Evolutionary conservation across 2,113 vertebrate genomes (phyloP), one percentile per base, ranked within the genome.

Genomic region (Aptenodytes forsteri): DNA sequence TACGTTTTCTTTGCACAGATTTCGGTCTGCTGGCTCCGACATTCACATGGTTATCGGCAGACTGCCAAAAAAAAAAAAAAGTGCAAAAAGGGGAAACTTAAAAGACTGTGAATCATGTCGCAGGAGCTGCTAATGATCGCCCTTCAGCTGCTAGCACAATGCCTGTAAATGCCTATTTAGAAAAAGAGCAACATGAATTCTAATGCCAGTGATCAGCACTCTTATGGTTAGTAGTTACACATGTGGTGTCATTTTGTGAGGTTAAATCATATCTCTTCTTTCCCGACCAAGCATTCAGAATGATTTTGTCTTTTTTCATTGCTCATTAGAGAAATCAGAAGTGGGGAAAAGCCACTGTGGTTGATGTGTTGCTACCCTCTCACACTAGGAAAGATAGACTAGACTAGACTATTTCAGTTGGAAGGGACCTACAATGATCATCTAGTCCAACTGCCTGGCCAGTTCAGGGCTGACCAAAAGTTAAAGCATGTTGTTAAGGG

Each of bases 131-230:
- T 98, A 97, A 98, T 96, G 97, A 97, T 97, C n/a, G 6, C 96
- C 97, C 87, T 87, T 98, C 96, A 98, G 96, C 97, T 97, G 96
- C 96, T 95, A 98, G 90, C 96, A 97, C 96, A 97, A 96, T 97
- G 98, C 76, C 77, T 97, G 95, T 93, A 98, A 98, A 98, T 97
- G 97, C 76, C 92, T 97, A 95, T 98, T 98, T 98, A 97, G 92
- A 95, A 96, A 96, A 95, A 97, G 90, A 98, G 96, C 97, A 98
- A 97, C 90, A 96, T 95, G 95, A 98, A 96, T 97, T 96, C 56
- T 89, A 96, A 96, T 97, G 84, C 22, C 22, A 90, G 52, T 44
- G 59, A 96, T 88, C 96, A 97, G 97, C 97, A 91, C 95, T 97
- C 97, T 96, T 80, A 70, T 86, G 89, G 95, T 92, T 97, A 94